Evolutionary conservation across 1,140 invertebrate species (phyloP), one percentile per base, ranked within the genome.

Genomic region (Phthorimaea operculella): DNA sequence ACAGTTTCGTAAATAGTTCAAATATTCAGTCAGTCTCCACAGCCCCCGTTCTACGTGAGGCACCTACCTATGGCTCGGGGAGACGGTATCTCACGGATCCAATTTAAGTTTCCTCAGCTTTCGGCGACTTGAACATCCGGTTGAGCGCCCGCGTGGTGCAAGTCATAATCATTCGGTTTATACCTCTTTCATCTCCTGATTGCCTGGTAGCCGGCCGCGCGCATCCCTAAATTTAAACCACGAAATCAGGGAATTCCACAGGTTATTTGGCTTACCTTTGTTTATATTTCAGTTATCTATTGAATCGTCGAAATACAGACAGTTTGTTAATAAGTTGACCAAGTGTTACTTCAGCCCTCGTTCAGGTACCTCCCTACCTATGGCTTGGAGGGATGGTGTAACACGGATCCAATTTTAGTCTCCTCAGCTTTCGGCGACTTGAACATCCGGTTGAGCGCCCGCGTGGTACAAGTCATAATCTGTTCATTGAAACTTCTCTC

Each of bases 21-120:
- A 39, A 9, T 39, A 3, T 39, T n/a, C 36, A 10, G 1, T 39
- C n/a, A 11, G 33, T 11, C 11, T 7, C 11, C 33, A 34, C 11
- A 10, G 10, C 36, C 36, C 36, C 36, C 36, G n/a, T 28, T 12
- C 36, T n/a, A 39, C 36, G 36, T 39, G 10, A 39, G 36, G n/a
- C n/a, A n/a, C n/a, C n/a, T n/a, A n/a, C n/a, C n/a, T 10, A 3
- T 2, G 36, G 3, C 36, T 3, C n/a, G 36, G 36, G 57, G 44
- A 36, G 60, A 66, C 10, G 36, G 10, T 39, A n/a, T 39, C 36
- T 39, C 36, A 2, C 36, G 36, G 57, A 70, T 70, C 64, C 70
- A 73, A 72, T 73, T 73, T 73, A 73, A 70, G 66, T 73, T 71
- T 66, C 58, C 58, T 62, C 66, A 54, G 59, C 68, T 69, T 70